Conservation (phyloP, 2,113 vertebrate genomes). For the Alligator mississippiensis region DNA sequence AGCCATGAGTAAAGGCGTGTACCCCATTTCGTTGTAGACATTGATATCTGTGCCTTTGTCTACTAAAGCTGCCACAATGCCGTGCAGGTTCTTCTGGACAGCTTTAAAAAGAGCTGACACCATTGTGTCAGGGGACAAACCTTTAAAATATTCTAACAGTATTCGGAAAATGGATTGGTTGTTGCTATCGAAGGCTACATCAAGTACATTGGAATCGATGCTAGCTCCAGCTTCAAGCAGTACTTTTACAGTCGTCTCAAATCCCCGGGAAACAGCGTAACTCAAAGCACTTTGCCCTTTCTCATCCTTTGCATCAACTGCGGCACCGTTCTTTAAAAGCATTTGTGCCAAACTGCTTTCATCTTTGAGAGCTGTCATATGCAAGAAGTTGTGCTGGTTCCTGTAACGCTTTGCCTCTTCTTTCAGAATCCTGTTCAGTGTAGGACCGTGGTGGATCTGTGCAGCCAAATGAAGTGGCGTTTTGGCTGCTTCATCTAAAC, state of each 20-base stretch:
- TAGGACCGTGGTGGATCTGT: slow-evolving; percentile 58
- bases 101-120: slow-evolving; percentile 80
- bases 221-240: slow-evolving; percentile 54
- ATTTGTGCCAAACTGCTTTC: slow-evolving; percentile 70
- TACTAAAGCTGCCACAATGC: slow-evolving; percentile 67
- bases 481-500: slow-evolving; percentile 65
- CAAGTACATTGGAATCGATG: slow-evolving; percentile 29
- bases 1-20: slow-evolving; percentile 82
- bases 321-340: slow-evolving; percentile 75
- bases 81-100: slow-evolving; percentile 77
- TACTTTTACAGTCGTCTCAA: slow-evolving; percentile 68
- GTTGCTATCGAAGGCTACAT: slow-evolving; percentile 75
- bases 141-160: slow-evolving; percentile 72
- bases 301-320: slow-evolving; percentile 62
- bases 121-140: slow-evolving; percentile 58
- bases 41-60: slow-evolving; percentile 78
- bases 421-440: slow-evolving; percentile 69
- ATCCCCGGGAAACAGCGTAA: slow-evolving; percentile 74
- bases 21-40: slow-evolving; percentile 63
- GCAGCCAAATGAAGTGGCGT: slow-evolving; percentile 76
- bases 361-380: slow-evolving; percentile 75
- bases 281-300: slow-evolving; percentile 75
- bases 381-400: slow-evolving; percentile 75
- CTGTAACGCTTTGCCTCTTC: slow-evolving; percentile 73
- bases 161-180: slow-evolving; percentile 68